Percentiles rank a stretch among this genome's conserved stretches.
Conservation (phyloP, 1,140 invertebrate species). For the Zaprionus lachaisei region DNA sequence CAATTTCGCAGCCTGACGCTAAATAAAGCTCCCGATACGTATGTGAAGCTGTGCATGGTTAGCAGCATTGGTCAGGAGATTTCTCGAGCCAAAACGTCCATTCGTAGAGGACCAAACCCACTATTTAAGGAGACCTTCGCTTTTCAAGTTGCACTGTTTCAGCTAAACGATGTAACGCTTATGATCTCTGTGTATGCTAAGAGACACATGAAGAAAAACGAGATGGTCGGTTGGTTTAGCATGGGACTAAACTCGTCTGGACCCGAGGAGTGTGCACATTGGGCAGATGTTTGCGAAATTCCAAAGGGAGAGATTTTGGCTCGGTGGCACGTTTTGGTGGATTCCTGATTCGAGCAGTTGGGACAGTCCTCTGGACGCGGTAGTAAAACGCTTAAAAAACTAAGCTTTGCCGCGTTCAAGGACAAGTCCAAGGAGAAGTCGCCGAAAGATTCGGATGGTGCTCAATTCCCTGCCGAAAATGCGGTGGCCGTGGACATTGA, state of each 20-base stretch:
- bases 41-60: conserved; percentile 95
- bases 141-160: conserved; percentile 97
- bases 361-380: conserved; percentile 78
- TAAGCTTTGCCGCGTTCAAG: conserved; percentile 75
- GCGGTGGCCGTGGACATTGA: conserved; percentile 82
- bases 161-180: conserved; percentile 97
- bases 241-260: conserved; percentile 95
- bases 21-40: conserved; percentile 94
- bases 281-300: conserved; percentile 93
- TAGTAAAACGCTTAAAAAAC: conserved; percentile 64
- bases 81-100: conserved; percentile 95
- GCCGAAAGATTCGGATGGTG: conserved; percentile 49
- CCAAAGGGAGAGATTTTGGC: conserved; percentile 83
- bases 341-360: conserved; percentile 84
- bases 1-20: conserved; percentile 92
- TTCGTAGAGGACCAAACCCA: conserved; percentile 95
- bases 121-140: conserved; percentile 98
- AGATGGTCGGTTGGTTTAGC: conserved; percentile 98
- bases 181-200: conserved; percentile 97
- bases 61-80: conserved; percentile 97
- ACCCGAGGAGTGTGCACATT: conserved; percentile 96
- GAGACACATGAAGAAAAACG: conserved; percentile 95
- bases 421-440: conserved; percentile 76
- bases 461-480: conserved; percentile 61
- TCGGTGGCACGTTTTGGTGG: conserved; percentile 90